Percentiles rank a stretch among this genome's conserved stretches.
Evolutionary conservation across 2,888 invertebrate species (phyloP).

Genomic region (Adelphocoris suturalis): DNA sequence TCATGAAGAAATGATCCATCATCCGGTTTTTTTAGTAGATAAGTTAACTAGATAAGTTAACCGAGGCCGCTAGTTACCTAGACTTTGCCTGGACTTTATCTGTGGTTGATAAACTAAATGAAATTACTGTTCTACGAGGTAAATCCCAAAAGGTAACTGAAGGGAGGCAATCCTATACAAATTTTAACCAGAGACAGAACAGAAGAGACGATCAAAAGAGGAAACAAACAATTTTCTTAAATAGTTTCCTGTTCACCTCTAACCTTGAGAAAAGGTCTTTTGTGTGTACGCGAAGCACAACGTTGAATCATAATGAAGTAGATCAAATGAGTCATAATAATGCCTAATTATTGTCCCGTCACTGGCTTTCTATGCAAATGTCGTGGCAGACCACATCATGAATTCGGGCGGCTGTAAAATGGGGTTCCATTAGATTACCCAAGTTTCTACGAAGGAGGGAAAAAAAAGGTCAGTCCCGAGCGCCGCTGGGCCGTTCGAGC

Average conservation of each 20-base stretch:
- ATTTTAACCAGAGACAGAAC: no score
- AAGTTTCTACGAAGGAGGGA: conserved; percentile 41
- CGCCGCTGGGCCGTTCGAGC: not conserved
- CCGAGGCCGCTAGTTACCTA: no score
- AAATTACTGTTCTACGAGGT: no score
- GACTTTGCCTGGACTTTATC: no score
- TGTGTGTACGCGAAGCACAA: not conserved
- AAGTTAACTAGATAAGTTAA: no score
- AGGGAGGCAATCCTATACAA: no score
- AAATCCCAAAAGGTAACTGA: no score
- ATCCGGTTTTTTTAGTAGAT: no score
- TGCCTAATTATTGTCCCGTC: conserved; percentile 41
- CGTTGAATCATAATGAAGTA: conserved; percentile 37
- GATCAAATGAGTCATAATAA: conserved; percentile 53
- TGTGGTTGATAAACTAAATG: no score
- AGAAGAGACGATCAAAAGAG: not conserved
- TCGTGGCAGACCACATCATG: not conserved
- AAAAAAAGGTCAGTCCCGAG: not conserved
- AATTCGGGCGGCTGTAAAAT: conserved; percentile 7
- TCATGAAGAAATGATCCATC: no score
- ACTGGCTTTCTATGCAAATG: conserved; percentile 30
- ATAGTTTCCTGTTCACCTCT: conserved; percentile 38
- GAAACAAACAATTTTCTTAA: not conserved
- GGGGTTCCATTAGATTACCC: not conserved
- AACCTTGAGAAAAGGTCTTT: conserved; percentile 26